A percentile compares a stretch with the other conserved stretches of the same genome.
Conservation (phyloP, 2,113 vertebrate genomes). For the Bubo blakistoni region DNA sequence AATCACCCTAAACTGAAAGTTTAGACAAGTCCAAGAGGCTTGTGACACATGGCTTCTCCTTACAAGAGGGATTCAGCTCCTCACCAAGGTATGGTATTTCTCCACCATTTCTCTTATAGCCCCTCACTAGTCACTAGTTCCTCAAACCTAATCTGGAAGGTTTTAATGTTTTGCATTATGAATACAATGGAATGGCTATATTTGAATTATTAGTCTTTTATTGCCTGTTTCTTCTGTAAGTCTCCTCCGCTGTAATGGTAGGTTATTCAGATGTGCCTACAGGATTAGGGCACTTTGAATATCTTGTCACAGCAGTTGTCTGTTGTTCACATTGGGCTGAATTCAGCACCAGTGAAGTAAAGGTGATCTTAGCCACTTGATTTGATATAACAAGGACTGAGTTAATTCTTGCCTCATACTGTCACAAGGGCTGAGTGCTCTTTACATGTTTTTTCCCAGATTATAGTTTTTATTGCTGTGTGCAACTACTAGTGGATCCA, state of each 20-base stretch:
- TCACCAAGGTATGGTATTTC: background rate
- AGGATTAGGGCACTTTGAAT: background rate
- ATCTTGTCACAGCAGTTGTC: background rate
- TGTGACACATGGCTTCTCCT: background rate
- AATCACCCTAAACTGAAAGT: background rate
- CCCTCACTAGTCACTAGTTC: background rate
- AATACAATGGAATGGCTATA: background rate
- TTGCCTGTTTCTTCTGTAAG: background rate
- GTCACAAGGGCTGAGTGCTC: background rate
- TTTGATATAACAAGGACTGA: background rate
- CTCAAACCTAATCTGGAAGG: background rate
- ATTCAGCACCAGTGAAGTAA: background rate
- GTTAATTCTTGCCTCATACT: background rate
- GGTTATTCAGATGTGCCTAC: background rate
- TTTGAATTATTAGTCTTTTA: background rate
- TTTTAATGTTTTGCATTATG: background rate
- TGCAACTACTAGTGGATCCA: background rate
- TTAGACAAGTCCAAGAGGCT: background rate
- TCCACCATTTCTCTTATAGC: background rate
- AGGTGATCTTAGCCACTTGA: background rate
- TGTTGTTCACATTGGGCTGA: background rate
- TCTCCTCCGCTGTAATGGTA: background rate
- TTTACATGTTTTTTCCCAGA: background rate
- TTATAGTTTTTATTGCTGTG: background rate
- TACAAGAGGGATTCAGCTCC: background rate